These are phyloP conservation scores for Euura saliciscinereae DNA, from an alignment of 1,140 invertebrate genomes.

Conservation along the genomic window DNA sequence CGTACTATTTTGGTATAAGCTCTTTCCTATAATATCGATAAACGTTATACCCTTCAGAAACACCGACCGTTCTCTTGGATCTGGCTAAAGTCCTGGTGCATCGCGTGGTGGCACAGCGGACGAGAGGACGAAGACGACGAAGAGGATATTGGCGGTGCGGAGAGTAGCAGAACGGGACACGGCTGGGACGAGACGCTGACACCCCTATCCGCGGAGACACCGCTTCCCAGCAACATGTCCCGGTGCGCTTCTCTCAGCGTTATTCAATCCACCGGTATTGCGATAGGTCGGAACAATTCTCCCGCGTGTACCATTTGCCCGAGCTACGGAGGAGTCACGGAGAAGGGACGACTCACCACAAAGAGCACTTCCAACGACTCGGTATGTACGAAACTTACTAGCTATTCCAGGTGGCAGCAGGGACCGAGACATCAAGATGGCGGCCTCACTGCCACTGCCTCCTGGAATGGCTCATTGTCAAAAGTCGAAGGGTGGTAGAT, in stretches of 20 bases:
- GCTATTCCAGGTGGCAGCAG: too few species aligned
- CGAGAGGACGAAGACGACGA: slow-evolving; percentile 79
- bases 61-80: slow-evolving; percentile 63
- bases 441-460: too few species aligned
- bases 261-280: slow-evolving; percentile 69
- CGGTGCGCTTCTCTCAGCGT: slow-evolving; percentile 84
- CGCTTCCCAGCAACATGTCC: slow-evolving; percentile 81
- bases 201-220: slow-evolving; percentile 85
- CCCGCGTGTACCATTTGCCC: slow-evolving; percentile 36
- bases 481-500: too few species aligned
- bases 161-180: slow-evolving; percentile 70
- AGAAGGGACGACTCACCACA: slow-evolving; percentile 43
- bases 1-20: neutral
- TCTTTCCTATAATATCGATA: neutral
- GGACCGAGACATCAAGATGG: too few species aligned
- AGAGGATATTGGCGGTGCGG: slow-evolving; percentile 66
- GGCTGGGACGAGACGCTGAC: slow-evolving; percentile 74
- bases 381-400: slow-evolving; percentile 37
- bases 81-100: slow-evolving; percentile 77
- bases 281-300: slow-evolving; percentile 50
- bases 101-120: slow-evolving; percentile 86
- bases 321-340: slow-evolving; percentile 33
- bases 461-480: too few species aligned
- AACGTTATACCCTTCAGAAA: slow-evolving; percentile 45
- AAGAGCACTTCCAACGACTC: slow-evolving; percentile 59